Base-by-base conservation (phyloP, 2,113 vertebrate species). In the Vulpes lagopus region DNA sequence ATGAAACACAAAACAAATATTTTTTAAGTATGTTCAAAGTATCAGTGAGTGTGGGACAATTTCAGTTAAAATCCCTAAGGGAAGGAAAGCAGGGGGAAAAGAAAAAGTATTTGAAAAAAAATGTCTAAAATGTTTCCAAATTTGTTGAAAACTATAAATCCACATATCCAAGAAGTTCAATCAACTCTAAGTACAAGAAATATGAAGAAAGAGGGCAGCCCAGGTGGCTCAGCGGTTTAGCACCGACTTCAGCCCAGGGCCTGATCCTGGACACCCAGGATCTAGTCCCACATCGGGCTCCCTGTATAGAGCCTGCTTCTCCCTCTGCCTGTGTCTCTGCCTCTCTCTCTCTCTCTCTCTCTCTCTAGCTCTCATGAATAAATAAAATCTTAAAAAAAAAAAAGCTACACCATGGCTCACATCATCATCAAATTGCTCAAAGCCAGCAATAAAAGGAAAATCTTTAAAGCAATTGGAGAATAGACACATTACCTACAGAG, bases 361-460 rank as follows among this genome's bases (percentile, higher is more conserved):
- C 43, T 43, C 43, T 43, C 43, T 43, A 43, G 6, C 43, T 43
- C 43, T 43, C 43, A 43, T 43, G 43, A 43, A 43, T 43, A 43
- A 43, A 43, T 43, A 7, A 43, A 43, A 43, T 43, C 43, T 43
- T 5, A 43, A 43, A 43, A 43, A 43, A 43, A 43, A 43, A 43
- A 43, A 43, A 82, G 67, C 35, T 86, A 57, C 17, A 91, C 23
- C 11, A 38, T 53, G 30, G 8, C 22, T 60, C 35, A 53, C 65
- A 88, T 94, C 73, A 87, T 57, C 82, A 65, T 81, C 55, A 94
- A 55, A 64, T 20, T 67, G 27, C 59, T 87, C 53, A 93, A 78
- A 53, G 53, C 15, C 32, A 67, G 10, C 27, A 43, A 73, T 43
- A 64, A 64, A 69, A 69, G 14, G 49, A 49, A 65, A 89, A 89